Evolutionary conservation across 2,113 vertebrate species (phyloP), one percentile per base, ranked within the genome.

Genomic region (Leptocoma aspasia): DNA sequence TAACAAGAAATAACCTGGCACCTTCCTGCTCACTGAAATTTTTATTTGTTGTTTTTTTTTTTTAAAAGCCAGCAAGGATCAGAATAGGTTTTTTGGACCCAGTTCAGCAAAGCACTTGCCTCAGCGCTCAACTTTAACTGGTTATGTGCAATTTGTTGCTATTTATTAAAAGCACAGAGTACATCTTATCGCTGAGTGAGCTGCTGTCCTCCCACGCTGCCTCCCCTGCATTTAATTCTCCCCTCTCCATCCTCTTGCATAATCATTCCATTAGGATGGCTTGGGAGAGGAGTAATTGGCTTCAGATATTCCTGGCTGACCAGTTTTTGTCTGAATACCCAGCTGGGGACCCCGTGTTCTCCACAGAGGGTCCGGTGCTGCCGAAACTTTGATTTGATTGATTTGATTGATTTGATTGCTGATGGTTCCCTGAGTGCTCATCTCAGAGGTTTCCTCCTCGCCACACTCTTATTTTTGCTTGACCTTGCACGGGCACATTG

Each of bases 181-280:
- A 77, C 87, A 94, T 94, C 91, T 96, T 87, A 77, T 90, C 89
- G n/a, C 81, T 5, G 78, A 94, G 87, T 27, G 89, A 96, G 93
- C 95, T 94, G 91, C 96, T 95, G 92, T 97, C 96, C 95, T 96
- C 96, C 95, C 87, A 95, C 85, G 27, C 95, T 90, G 82, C 89
- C 70, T 91, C 80, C 72, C 12, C 42, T 9, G 80, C 89, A 16
- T 94, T 96, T 85, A 84, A 91, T 92, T 90, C 93, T 78, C 89
- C 83, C 75, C 66, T 91, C 88, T 82, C 93, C 82, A 42, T 85
- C 91, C 14, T 1, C 90, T 95, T 80, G 93, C 87, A 54, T 91
- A 97, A 97, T 95, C 91, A 21, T 28, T 59, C 93, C 66, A 31
- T 85, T 44, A 77, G 71, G 76, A 73, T 70, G 77, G 75, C 70